These are phyloP conservation scores for Misgurnus anguillicaudatus DNA, from an alignment of 2,113 vertebrate species.

Conservation along the genomic window DNA sequence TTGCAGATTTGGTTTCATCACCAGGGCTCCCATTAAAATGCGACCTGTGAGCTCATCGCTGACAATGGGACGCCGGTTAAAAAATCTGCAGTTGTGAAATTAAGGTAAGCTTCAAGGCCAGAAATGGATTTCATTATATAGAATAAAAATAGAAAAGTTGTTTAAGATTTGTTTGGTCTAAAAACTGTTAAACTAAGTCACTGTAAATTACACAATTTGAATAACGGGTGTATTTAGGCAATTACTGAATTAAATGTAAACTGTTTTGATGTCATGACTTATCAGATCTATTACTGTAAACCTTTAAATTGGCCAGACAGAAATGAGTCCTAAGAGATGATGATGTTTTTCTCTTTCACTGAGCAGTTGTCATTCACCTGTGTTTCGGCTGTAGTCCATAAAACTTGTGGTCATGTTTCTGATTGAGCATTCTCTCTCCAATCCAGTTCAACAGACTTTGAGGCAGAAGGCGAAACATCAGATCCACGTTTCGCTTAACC, in stretches of 20 bases:
- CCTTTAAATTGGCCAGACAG: no score
- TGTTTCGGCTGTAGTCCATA: slow-evolving; percentile 79
- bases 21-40: slow-evolving; percentile 80
- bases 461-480: slow-evolving; percentile 71
- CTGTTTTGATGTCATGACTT: no score
- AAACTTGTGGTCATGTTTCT: slow-evolving; percentile 76
- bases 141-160: background rate
- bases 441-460: slow-evolving; percentile 60
- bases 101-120: background rate
- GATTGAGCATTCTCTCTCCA: slow-evolving; percentile 68
- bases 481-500: slow-evolving; percentile 64
- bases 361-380: slow-evolving; percentile 68
- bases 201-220: no score
- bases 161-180: background rate
- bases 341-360: background rate
- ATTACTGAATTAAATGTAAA: no score
- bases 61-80: slow-evolving; percentile 68
- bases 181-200: no score
- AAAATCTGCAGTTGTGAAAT: slow-evolving; percentile 60
- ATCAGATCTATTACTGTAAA: no score
- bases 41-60: slow-evolving; percentile 86
- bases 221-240: no score
- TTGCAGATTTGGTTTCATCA: slow-evolving; percentile 79
- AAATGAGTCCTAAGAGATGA: background rate
- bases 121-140: background rate